Evolutionary conservation across 2,113 vertebrate species (phyloP), one percentile per base, ranked within the genome.

Genomic region (Etia nguti): DNA sequence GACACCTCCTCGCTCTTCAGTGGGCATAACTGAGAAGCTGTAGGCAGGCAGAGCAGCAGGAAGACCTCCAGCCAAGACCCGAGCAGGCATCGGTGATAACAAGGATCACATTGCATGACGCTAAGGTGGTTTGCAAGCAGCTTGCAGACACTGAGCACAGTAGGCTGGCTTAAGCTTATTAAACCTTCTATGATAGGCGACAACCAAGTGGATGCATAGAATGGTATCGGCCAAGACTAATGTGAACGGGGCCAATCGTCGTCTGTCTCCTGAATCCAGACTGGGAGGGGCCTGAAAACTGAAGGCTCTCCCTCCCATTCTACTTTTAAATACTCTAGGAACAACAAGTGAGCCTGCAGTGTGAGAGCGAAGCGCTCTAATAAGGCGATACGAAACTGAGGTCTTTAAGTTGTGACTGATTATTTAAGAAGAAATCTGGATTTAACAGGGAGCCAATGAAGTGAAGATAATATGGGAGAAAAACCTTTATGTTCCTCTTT

Each of bases 151-250:
- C 62, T 6, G 36, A 70, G 62, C 36, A 2, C 62, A 43, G 7
- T 15, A 15, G n/a, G 62, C n/a, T 41, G 62, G 0, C 36, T 41
- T n/a, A 0, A 24, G 7, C 18, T 8, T 0, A 9, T 41, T 9
- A 15, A 0, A 22, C 12, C 36, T 1, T 41, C 7, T 68, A 0
- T 24, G n/a, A 70, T 22, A 43, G 16, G n/a, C 3, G 0, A 43
- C 36, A 70, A 70, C n/a, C n/a, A 7, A 41, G 36, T 41, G 62
- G 0, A 68, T 6, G 0, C 20, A 15, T 15, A 68, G 62, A 36
- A 68, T 13, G 36, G 11, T 24, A 41, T 68, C 62, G 41, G 62
- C 62, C 9, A 38, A 22, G 34, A 36, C 6, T 36, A 65, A 36
- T 62, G 6, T 68, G 62, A 68, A 8, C 34, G 8, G 20, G 6